A percentile compares a stretch with the other conserved stretches of the same genome.
Evolutionary conservation across 2,113 vertebrate species (phyloP).

Genomic region (Notarius quadriscutis): DNA sequence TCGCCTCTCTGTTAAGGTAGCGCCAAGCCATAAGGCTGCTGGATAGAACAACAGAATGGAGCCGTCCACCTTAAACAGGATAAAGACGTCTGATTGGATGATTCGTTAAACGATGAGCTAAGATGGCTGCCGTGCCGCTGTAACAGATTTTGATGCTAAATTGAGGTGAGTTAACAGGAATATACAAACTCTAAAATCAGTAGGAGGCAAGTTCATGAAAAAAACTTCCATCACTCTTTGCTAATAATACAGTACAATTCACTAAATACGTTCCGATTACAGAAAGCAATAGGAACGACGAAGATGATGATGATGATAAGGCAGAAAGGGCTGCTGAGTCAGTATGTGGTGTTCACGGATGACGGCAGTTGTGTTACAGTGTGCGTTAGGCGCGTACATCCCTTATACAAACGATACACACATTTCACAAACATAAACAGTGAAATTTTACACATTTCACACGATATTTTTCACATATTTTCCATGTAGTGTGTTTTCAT

Average conservation of each 20-base stretch:
- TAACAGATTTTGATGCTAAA: constrained; percentile 43
- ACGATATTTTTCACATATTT: background rate
- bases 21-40: background rate
- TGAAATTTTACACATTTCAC: background rate
- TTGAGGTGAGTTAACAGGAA: constrained; percentile 12
- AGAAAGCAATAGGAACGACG: background rate
- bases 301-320: background rate
- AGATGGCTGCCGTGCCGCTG: constrained; percentile 37
- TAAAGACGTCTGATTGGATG: constrained; percentile 41
- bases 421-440: background rate
- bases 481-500: background rate
- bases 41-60: background rate
- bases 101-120: constrained; percentile 49
- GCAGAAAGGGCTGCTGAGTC: constrained; percentile 2
- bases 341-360: background rate
- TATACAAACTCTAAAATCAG: background rate
- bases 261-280: background rate
- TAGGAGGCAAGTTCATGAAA: background rate
- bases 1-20: constrained; percentile 52
- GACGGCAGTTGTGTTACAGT: background rate
- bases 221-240: background rate
- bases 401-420: background rate
- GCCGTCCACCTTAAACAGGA: constrained; percentile 49
- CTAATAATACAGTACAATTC: constrained; percentile 13
- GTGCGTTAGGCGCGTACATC: background rate